Evolutionary conservation across 2,888 invertebrate genomes (phyloP).

Genomic region (Beris morrisii): DNA sequence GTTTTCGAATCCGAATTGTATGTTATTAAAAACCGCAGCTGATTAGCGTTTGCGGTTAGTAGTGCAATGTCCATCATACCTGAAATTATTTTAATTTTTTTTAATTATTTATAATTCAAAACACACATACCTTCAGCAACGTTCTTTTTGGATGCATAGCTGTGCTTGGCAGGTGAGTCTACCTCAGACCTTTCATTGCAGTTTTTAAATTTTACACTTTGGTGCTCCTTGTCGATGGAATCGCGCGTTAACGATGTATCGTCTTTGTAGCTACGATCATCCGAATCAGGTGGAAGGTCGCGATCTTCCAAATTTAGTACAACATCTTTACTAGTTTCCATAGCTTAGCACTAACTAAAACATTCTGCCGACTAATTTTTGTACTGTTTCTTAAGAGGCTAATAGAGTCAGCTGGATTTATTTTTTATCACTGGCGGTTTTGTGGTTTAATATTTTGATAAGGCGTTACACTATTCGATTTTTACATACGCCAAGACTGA

Average conservation of each 20-base stretch:
- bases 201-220: constrained; percentile 9
- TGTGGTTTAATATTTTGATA: too few relatives aligned
- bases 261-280: not conserved
- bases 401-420: too few relatives aligned
- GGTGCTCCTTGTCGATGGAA: constrained; percentile 15
- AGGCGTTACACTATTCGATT: too few relatives aligned
- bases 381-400: too few relatives aligned
- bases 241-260: constrained; percentile 6
- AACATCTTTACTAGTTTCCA: constrained; percentile 1
- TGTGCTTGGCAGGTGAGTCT: constrained; percentile 25
- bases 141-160: constrained; percentile 50
- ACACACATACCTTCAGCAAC: constrained; percentile 48
- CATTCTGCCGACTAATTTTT: too few relatives aligned
- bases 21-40: constrained; percentile 65
- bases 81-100: too few relatives aligned
- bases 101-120: not conserved
- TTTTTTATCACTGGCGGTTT: too few relatives aligned
- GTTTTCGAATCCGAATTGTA: constrained; percentile 62
- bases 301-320: not conserved
- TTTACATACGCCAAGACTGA: too few relatives aligned
- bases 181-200: constrained; percentile 1
- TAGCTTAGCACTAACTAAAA: too few relatives aligned
- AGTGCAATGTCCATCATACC: constrained; percentile 74
- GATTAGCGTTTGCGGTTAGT: constrained; percentile 71
- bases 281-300: not conserved